Evolutionary conservation across 2,797 vertebrate species (phyloP), one percentile per base, ranked within the genome.

Genomic region (Anguilla obscura): DNA sequence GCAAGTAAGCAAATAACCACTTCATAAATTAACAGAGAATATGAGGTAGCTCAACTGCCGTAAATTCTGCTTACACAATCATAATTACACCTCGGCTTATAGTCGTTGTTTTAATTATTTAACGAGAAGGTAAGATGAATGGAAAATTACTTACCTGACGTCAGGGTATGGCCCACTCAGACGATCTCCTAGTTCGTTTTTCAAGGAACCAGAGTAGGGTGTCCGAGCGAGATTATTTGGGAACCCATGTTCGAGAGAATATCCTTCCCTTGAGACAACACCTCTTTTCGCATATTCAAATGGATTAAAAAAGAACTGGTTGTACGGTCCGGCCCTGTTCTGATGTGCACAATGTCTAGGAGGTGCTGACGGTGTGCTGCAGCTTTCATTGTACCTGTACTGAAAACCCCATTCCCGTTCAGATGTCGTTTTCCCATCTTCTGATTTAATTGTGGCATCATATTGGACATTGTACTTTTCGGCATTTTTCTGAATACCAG

Each of bases 141-240:
- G 56, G 12, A 58, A 82, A 18, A 66, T 3, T 69, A 66, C 36
- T 96, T 95, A 98, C 98, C 98, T 96, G 89, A 94, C 82, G 63
- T 99, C 97, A 9, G 94, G 95, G 87, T 97, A 97, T 85, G 94
- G 86, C 86, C 96, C 96, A 88, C 98, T 97, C 91, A 97, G 94
- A 97, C 98, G 98, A 45, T 97, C 96, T 0, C 94, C 95, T 87
- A 97, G 93, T 86, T 99, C 97, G 40, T 94, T 95, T 95, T 99
- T 99, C 93, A 98, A 90, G 93, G 94, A 96, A 87, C 90, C 92
- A 71, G 95, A 92, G 91, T 97, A 97, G 14, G 96, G 92, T 83
- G 94, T 83, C 91, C 97, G 95, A 84, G 92, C 93, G 92, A 97
- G 87, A 94, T 97, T 91, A 83, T 95, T 95, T 14, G 96, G 94